phyloP scores from a whole-genome alignment of 2,113 vertebrate species.

The Pardalotus punctatus region DNA sequence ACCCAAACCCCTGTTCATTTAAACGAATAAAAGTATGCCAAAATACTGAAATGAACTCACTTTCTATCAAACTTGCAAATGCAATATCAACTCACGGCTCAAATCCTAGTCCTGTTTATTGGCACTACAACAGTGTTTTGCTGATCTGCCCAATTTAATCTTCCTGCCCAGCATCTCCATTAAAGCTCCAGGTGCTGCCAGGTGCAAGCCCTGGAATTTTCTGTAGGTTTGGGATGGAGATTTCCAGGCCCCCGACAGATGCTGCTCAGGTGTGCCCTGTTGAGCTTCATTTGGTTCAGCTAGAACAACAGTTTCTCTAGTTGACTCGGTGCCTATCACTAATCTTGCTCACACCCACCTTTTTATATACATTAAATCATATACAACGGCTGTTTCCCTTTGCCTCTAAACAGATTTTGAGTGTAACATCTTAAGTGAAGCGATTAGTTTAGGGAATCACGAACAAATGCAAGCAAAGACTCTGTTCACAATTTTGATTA shows the following conservation, averaged over 20 bases:
- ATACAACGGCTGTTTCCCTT: background rate
- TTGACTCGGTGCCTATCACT: background rate
- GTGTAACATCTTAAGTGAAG: background rate
- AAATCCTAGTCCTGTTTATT: background rate
- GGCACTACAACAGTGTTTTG: background rate
- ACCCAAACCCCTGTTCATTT: no score
- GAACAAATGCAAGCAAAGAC: background rate
- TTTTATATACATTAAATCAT: background rate
- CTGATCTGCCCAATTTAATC: background rate
- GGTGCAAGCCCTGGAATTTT: background rate
- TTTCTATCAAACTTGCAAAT: background rate
- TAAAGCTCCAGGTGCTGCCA: background rate
- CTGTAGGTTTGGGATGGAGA: background rate
- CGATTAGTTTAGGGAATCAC: background rate
- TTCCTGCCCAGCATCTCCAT: background rate
- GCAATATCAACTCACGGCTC: fast-evolving
- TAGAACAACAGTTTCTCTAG: background rate
- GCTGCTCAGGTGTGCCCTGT: background rate
- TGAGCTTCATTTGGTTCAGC: background rate
- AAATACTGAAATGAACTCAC: background rate
- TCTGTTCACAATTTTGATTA: background rate
- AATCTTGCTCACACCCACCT: background rate
- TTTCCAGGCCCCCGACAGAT: background rate
- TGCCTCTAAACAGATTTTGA: background rate
- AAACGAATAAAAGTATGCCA: background rate